Base-by-base conservation (phyloP, 2,888 invertebrate genomes). In the Sisyra nigra region DNA sequence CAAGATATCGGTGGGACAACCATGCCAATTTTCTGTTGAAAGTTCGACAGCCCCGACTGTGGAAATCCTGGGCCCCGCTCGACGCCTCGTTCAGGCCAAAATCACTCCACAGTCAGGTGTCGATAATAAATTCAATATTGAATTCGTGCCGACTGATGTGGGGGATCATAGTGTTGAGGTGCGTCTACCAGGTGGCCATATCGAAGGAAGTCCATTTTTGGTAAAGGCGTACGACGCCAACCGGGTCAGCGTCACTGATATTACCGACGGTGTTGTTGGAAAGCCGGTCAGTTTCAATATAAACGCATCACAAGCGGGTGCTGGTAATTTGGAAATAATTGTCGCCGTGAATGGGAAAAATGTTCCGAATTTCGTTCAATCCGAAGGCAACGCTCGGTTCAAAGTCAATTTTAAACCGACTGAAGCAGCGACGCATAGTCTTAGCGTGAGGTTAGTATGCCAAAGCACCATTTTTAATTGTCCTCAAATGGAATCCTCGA, bases 341-440 rank as follows among this genome's bases (percentile, higher is more conserved):
- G 94, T 97, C 0, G 92, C 94, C 1, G 93, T 94, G 2, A 89
- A 85, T 55, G 92, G 92, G 10, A 80, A 92, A 55, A 97, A 97
- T 63, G 94, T 97, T 11, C 96, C 96, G 8, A 97, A 97, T 67
- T 96, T 92, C 60, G 96, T 97, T 1, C 91, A 93, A 57, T 88
- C 92, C 35, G 94, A 96, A 67, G 94, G 94, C 33, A 94, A 94
- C 61, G 96, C 94, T 0, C 80, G 89, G 53, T 97, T 97, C 57
- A 80, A 80, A 63, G 80, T 80, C 5, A 94, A 96, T 65, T 97
- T 97, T 67, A 93, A 93, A 56, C 96, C 96, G 0, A 86, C 88
- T 29, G 92, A 93, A 65, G 80, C 93, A 1, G 88, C 89, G 2
- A 75, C 83, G 0, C 96, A 97, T 63, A 84, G 82, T 17, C 68